Conservation (phyloP, 2,888 invertebrate species). For the Elysia crispata region DNA sequence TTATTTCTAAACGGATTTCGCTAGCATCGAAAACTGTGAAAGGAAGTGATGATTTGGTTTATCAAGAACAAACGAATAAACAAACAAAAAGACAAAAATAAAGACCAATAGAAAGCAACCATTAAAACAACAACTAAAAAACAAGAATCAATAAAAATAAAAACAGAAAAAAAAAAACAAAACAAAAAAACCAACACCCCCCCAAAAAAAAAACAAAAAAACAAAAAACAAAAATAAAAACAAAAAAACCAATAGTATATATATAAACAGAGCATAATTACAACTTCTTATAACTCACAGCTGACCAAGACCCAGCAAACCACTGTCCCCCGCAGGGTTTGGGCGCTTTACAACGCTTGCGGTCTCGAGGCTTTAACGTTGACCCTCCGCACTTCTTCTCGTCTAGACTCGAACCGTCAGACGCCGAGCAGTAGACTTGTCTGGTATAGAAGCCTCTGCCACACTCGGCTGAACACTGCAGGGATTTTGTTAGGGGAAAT, state of each 20-base stretch:
- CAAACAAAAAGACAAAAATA: not conserved
- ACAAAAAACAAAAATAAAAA: not conserved
- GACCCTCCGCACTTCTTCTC: conserved; percentile 63
- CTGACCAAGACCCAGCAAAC: conserved; percentile 88
- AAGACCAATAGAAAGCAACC: not conserved
- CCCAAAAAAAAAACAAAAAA: not conserved
- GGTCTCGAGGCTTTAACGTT: conserved; percentile 60
- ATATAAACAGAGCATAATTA: not conserved
- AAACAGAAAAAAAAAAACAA: not conserved
- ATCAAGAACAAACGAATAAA: no score
- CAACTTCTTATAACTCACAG: conserved; percentile 74
- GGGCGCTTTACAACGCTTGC: conserved; percentile 63
- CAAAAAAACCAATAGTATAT: not conserved
- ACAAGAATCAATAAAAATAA: no score
- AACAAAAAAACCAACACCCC: not conserved
- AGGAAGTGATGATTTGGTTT: no score
- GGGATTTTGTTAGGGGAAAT: not conserved
- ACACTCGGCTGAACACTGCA: conserved; percentile 75
- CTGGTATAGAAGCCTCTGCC: conserved; percentile 70
- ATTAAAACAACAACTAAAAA: no score
- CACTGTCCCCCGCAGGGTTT: conserved; percentile 86
- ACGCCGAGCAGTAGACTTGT: conserved; percentile 71
- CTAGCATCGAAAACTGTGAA: no score
- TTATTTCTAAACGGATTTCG: no score
- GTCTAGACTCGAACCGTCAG: conserved; percentile 62